These are phyloP conservation scores for Cosmorhoe ocellata DNA, from an alignment of 2,888 invertebrate genomes.

Conservation along the genomic window DNA sequence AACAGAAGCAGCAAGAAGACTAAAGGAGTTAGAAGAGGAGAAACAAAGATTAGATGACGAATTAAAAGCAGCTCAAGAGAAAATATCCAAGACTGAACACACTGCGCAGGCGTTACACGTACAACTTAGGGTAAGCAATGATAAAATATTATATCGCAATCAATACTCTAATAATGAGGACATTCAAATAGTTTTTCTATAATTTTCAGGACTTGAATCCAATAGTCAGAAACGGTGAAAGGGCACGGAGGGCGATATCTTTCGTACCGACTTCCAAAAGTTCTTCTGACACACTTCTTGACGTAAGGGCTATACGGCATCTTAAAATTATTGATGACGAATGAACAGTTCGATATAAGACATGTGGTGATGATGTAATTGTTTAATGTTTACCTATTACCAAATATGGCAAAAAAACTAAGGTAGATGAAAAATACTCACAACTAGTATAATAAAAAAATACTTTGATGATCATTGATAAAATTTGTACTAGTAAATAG, in stretches of 20 bases:
- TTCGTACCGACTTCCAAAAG: conserved; percentile 86
- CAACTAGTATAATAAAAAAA: no score
- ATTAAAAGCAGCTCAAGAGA: conserved; percentile 85
- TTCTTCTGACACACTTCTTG: conserved; percentile 75
- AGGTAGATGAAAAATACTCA: no score
- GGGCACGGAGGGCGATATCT: conserved; percentile 85
- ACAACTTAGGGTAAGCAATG: conserved; percentile 59
- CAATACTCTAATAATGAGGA: no score
- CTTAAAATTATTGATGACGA: conserved; percentile 66
- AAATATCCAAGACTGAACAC: conserved; percentile 86
- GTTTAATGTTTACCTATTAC: no score
- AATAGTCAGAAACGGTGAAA: conserved; percentile 79
- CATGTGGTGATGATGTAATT: no score
- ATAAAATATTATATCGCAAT: not conserved
- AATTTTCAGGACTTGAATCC: conserved; percentile 75
- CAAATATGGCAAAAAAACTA: no score
- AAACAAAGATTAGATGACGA: conserved; percentile 86
- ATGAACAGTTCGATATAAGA: conserved; percentile 46
- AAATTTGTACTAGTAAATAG: no score
- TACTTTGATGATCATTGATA: no score
- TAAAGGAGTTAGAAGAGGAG: conserved; percentile 87
- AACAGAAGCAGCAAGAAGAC: conserved; percentile 87
- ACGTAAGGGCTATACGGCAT: conserved; percentile 69
- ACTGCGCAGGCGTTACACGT: conserved; percentile 70
- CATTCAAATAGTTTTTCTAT: not conserved